Conservation (phyloP, 2,888 invertebrate species). For the Autographa gamma region DNA sequence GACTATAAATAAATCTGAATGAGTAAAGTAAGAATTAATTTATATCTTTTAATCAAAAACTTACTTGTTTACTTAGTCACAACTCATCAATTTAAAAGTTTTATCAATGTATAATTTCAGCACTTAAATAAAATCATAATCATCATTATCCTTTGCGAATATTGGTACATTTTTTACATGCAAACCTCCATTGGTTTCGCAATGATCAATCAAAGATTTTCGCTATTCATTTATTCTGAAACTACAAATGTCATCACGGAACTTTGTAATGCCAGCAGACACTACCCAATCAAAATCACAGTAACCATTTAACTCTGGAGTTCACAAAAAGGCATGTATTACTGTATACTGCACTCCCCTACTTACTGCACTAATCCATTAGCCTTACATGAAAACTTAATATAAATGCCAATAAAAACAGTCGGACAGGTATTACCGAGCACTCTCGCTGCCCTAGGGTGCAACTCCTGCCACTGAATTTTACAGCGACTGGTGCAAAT, state of each 20-base stretch:
- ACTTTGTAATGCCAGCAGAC: not conserved
- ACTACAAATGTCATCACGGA: not conserved
- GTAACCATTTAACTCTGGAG: slow-evolving; percentile 16
- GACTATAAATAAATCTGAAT: not conserved
- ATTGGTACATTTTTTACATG: too few species aligned
- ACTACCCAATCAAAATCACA: slow-evolving; percentile 25
- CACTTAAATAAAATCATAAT: too few species aligned
- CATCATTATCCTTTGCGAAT: too few species aligned
- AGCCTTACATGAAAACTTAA: slow-evolving; percentile 84
- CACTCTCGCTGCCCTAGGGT: slow-evolving; percentile 70
- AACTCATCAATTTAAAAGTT: too few species aligned
- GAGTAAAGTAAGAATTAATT: too few species aligned
- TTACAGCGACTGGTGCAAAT: slow-evolving; percentile 51
- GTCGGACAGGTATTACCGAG: slow-evolving; percentile 70
- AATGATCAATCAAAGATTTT: too few species aligned
- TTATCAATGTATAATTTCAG: too few species aligned
- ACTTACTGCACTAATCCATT: slow-evolving; percentile 82
- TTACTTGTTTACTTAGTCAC: not conserved
- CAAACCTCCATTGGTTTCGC: too few species aligned
- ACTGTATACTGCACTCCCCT: slow-evolving; percentile 67
- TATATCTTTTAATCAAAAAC: not conserved
- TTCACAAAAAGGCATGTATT: slow-evolving; percentile 26
- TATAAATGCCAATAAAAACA: slow-evolving; percentile 81
- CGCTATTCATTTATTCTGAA: too few species aligned
- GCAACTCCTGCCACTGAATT: slow-evolving; percentile 59